Percentiles rank a stretch among this genome's conserved stretches.
phyloP scores from a whole-genome alignment of 2,797 vertebrate genomes.

The Phalanger gymnotis region DNA sequence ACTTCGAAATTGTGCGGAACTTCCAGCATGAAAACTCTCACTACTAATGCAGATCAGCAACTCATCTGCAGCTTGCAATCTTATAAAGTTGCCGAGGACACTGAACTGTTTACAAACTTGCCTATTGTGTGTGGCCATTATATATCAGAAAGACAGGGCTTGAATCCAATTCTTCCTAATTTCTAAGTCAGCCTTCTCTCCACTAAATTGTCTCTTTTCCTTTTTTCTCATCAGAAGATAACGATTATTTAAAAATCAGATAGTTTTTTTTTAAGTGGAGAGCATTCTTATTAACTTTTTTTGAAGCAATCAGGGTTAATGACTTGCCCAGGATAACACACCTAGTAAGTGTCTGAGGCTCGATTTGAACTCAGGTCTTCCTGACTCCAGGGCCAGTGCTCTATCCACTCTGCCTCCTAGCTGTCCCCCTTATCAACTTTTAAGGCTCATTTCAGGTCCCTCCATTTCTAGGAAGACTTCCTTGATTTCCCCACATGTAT shows the following conservation, averaged over 20 bases:
- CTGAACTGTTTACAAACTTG: neutral
- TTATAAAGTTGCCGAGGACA: neutral
- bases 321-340: neutral
- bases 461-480: neutral
- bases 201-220: neutral
- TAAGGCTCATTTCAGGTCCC: neutral
- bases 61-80: neutral
- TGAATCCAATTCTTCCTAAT: neutral
- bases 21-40: neutral
- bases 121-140: neutral
- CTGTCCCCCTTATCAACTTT: neutral
- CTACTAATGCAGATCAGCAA: neutral
- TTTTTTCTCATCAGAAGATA: neutral
- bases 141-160: neutral
- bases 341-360: neutral
- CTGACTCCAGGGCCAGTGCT: neutral
- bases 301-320: too few species aligned
- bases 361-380: neutral
- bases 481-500: neutral
- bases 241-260: neutral
- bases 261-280: neutral
- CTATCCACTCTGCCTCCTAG: too few species aligned
- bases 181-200: neutral
- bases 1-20: neutral
- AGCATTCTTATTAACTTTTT: neutral